Conservation (phyloP, 2,888 invertebrate species). For the Euplexia lucipara region DNA sequence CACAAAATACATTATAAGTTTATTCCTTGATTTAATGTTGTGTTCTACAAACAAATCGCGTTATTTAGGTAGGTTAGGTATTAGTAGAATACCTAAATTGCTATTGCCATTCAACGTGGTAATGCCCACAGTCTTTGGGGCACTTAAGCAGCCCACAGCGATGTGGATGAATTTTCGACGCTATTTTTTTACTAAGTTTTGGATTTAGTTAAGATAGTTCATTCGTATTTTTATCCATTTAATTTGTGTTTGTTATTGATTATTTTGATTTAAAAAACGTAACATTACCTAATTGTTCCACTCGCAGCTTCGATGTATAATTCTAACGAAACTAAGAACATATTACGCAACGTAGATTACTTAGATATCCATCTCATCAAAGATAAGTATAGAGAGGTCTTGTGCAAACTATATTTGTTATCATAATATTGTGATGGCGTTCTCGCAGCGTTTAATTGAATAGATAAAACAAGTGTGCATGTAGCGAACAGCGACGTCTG, state of each 20-base stretch:
- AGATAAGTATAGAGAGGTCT: constrained; percentile 20
- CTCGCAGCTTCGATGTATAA: constrained; percentile 6
- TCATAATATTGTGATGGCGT: constrained; percentile 51
- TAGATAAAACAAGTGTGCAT: constrained; percentile 61
- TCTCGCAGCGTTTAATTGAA: constrained; percentile 53
- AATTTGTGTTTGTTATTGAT: too few relatives aligned
- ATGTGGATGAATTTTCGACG: too few relatives aligned
- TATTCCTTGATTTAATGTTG: not conserved
- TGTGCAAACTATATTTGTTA: constrained; percentile 40
- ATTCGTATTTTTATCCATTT: too few relatives aligned
- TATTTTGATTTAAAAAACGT: too few relatives aligned
- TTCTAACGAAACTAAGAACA: constrained; percentile 6
- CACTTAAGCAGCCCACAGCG: too few relatives aligned
- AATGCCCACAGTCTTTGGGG: too few relatives aligned
- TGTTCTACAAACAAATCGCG: not conserved
- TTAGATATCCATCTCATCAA: constrained; percentile 32
- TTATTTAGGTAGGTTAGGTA: too few relatives aligned
- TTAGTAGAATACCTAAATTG: too few relatives aligned
- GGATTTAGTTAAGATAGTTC: too few relatives aligned
- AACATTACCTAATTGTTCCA: not conserved
- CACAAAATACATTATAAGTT: not conserved
- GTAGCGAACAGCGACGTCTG: constrained; percentile 51
- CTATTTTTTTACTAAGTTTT: too few relatives aligned
- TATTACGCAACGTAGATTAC: constrained; percentile 3
- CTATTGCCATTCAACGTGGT: too few relatives aligned